Percentiles rank a stretch among this genome's conserved stretches.
These are phyloP conservation scores for Brachionus angularis DNA, from an alignment of 1,140 invertebrate genomes.

Conservation along the genomic window DNA sequence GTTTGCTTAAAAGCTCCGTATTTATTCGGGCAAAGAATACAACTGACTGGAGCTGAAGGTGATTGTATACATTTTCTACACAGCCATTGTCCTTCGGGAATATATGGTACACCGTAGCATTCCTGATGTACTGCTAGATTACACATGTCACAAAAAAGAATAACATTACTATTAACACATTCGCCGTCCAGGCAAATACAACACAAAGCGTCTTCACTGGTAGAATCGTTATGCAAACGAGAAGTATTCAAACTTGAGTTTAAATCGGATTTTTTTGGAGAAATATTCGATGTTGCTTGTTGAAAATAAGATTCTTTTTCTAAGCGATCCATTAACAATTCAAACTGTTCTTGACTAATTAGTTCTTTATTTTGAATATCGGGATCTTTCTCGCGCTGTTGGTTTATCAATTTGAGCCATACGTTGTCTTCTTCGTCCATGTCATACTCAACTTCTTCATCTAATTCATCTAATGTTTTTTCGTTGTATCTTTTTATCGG, in stretches of 20 bases:
- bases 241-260: background rate
- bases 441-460: slow-evolving; percentile 91
- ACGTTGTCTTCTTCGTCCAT: slow-evolving; percentile 76
- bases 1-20: slow-evolving; percentile 98
- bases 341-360: slow-evolving; percentile 70
- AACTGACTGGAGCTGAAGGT: slow-evolving; percentile 88
- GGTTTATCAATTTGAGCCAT: slow-evolving; percentile 45
- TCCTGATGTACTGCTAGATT: slow-evolving; percentile 98
- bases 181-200: slow-evolving; percentile 85
- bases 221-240: slow-evolving; percentile 2
- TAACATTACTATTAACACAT: slow-evolving; percentile 91
- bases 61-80: slow-evolving; percentile 89
- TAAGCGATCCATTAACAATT: slow-evolving; percentile 88
- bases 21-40: slow-evolving; percentile 92
- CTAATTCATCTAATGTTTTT: slow-evolving; percentile 84
- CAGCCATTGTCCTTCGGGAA: slow-evolving; percentile 97
- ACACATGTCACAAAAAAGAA: slow-evolving; percentile 98
- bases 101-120: slow-evolving; percentile 97
- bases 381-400: slow-evolving; percentile 46
- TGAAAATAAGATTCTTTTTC: slow-evolving; percentile 97
- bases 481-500: slow-evolving; percentile 60
- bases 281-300: slow-evolving; percentile 61
- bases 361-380: slow-evolving; percentile 42
- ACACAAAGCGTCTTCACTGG: slow-evolving; percentile 63
- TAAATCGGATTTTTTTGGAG: background rate